Evolutionary conservation across 2,888 invertebrate genomes (phyloP), one percentile per base, ranked within the genome.

Genomic region (Harpagoxenus sublaevis): DNA sequence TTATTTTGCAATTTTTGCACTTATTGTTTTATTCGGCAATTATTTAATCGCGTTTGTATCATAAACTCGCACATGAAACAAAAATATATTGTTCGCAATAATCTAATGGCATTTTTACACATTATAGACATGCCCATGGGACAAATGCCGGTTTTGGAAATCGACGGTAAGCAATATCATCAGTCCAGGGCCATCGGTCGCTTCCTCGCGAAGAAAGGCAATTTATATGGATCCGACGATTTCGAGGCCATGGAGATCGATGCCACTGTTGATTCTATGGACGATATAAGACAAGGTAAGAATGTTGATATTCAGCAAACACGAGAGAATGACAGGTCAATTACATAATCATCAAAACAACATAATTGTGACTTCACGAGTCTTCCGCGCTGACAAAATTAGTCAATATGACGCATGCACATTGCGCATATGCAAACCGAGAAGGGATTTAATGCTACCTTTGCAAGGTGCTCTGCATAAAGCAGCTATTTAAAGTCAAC

Each of bases 111-210:
- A 35, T 55, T 75, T 60, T 35, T 9, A 45, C 10, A 48, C 28
- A 35, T 39, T 31, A 5, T 83, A 96, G 96, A 92, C n/a, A 95
- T 95, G 92, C 96, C 96, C 42, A 95, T 96, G 93, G 95, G 95
- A 6, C 95, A 95, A 84, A 86, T 95, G 79, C 96, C 96, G 0
- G 93, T 96, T 0, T 86, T 96, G 84, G 95, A 96, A 84, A 93
- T 96, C 35, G 95, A 96, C 81, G 95, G 95, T 8, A 95, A 95
- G 87, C 89, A 92, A 2, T 94, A 95, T 55, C 93, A 94, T 86
- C 95, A 96, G 86, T 95, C 95, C 3, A 94, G 94, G 83, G 96
- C 96, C 48, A 96, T 96, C 71, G 95, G 95, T 53, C 96, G 96
- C 74, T 96, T 96, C 89, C 90, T 96, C 1, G 96, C 96, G 3